Evolutionary conservation across 2,888 invertebrate species (phyloP).

Genomic region (Phrixothrix hirtus): DNA sequence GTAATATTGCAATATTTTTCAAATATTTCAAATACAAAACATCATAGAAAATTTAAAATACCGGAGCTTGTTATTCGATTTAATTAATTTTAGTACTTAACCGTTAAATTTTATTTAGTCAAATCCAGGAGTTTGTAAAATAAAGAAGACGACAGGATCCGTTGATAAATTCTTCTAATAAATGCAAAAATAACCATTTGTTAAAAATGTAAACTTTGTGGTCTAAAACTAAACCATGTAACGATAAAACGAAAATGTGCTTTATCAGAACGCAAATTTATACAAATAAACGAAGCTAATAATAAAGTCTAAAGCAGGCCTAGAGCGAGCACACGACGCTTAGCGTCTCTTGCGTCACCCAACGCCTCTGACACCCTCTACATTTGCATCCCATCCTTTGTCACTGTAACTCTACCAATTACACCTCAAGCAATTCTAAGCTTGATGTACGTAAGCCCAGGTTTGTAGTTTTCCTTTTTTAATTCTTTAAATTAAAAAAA

Average conservation of each 20-base stretch:
- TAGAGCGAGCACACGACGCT: slow-evolving; percentile 42
- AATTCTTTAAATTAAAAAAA: slow-evolving; percentile 4
- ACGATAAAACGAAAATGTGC: slow-evolving; percentile 35
- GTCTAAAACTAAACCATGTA: slow-evolving; percentile 9
- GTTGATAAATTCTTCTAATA: no score
- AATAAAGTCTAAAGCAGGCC: slow-evolving; percentile 44
- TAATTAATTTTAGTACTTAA: no score
- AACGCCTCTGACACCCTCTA: slow-evolving; percentile 35
- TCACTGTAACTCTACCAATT: slow-evolving; percentile 44
- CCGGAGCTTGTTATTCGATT: no score
- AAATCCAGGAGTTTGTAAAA: no score
- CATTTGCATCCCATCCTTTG: slow-evolving; percentile 46
- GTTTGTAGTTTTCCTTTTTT: slow-evolving; percentile 13
- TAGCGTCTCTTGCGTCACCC: slow-evolving; percentile 40
- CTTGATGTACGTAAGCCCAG: slow-evolving; percentile 18
- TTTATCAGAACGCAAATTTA: slow-evolving; percentile 45
- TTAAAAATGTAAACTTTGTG: no score
- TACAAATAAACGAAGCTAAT: slow-evolving; percentile 50
- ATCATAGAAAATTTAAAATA: no score
- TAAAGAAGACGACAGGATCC: no score
- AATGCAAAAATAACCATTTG: no score
- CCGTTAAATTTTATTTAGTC: no score
- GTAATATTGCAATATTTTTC: no score
- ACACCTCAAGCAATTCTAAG: slow-evolving; percentile 33
- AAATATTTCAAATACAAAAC: no score